Percentiles rank a stretch among this genome's conserved stretches.
phyloP scores from a whole-genome alignment of 2,797 vertebrate species.

The Sciurus vulgaris region DNA sequence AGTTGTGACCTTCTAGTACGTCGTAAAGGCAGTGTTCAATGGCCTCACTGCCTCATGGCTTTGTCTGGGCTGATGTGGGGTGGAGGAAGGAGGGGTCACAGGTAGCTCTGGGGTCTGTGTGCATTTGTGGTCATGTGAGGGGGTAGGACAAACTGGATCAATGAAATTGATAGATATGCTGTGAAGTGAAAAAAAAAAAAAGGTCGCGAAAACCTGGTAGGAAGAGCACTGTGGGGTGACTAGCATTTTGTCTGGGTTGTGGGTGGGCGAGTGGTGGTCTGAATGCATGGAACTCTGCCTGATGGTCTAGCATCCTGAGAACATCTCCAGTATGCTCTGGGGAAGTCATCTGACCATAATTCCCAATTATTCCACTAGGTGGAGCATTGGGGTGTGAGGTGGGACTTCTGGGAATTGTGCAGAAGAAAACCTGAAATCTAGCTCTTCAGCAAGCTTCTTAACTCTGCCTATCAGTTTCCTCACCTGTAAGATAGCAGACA shows the following conservation, averaged over 20 bases:
- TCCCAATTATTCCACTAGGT: neutral
- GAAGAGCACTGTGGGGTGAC: neutral
- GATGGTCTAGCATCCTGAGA: neutral
- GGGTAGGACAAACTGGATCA: neutral
- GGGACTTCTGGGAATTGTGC: neutral
- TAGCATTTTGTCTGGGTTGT: neutral
- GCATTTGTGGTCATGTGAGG: neutral
- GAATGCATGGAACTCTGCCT: constrained; percentile 2
- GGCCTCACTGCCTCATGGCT: neutral
- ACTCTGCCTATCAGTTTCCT: neutral
- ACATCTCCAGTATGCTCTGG: neutral
- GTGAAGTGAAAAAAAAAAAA: neutral
- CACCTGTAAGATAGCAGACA: neutral
- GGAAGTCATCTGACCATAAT: neutral
- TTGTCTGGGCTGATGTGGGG: neutral
- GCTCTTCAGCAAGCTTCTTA: constrained; percentile 2
- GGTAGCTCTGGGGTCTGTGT: neutral
- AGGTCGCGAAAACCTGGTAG: neutral
- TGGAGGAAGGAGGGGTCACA: neutral
- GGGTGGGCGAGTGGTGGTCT: neutral
- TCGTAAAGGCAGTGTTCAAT: constrained; percentile 65
- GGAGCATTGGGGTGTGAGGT: neutral
- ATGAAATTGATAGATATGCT: neutral
- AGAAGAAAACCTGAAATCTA: constrained; percentile 54
- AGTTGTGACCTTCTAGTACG: constrained; percentile 45